Evolutionary conservation across 2,113 vertebrate genomes (phyloP).

Genomic region (Tachuris rubrigastra): DNA sequence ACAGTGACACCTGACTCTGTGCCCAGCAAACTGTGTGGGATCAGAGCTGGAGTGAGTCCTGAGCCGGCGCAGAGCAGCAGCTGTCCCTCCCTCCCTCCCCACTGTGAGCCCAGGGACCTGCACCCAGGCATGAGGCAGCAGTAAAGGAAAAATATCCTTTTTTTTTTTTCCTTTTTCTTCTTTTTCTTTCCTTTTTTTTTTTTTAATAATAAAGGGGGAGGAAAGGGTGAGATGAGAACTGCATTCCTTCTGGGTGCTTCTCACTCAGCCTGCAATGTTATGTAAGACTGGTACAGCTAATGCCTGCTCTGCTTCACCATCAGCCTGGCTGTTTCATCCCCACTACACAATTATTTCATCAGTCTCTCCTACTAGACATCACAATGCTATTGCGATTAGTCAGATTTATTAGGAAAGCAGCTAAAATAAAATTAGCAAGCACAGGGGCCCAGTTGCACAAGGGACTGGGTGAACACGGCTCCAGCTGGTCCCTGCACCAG

Average conservation of each 20-base stretch:
- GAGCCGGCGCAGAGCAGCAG: rapidly evolving
- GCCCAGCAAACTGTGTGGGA: background rate
- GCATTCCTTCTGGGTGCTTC: constrained; percentile 45
- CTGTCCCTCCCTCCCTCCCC: background rate
- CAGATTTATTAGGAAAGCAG: background rate
- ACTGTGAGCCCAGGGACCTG: background rate
- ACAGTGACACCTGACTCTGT: background rate
- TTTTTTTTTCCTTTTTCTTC: rapidly evolving
- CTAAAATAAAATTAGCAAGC: background rate
- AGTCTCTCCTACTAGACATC: constrained; percentile 49
- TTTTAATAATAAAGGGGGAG: background rate
- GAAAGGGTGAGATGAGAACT: constrained; percentile 27
- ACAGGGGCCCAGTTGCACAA: background rate
- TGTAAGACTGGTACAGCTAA: constrained; percentile 53
- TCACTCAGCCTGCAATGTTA: constrained; percentile 55
- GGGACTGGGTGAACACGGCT: background rate
- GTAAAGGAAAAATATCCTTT: background rate
- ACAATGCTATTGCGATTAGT: background rate
- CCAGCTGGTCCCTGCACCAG: background rate
- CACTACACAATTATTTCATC: constrained; percentile 53
- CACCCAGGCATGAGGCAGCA: background rate
- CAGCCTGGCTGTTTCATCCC: constrained; percentile 22
- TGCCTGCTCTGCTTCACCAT: constrained; percentile 42
- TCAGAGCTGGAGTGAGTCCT: background rate
- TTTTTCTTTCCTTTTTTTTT: rapidly evolving